Base-by-base conservation (phyloP, 1,140 invertebrate genomes). In the Atta cephalotes region DNA sequence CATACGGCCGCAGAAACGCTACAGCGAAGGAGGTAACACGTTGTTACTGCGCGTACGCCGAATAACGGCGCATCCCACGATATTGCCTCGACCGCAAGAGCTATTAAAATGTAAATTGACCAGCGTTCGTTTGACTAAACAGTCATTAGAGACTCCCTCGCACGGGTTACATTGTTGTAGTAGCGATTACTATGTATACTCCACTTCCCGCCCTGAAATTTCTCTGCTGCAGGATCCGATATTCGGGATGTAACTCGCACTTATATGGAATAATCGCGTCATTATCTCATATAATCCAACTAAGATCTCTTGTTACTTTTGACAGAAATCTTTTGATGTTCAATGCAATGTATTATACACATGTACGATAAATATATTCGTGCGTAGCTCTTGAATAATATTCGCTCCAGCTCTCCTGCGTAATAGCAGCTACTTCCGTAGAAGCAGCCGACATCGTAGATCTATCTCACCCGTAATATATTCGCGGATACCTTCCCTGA, bases 101-200 rank as follows among this genome's bases (percentile, higher is more conserved):
- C 91, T 91, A 92, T 92, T 91, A 86, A 93, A 94, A 94, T 95
- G 94, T 94, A 95, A 94, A 95, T 94, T 89, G 91, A 93, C 88
- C 90, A 84, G 82, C 88, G 88, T 93, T 93, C 93, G 92, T 93
- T 94, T 93, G 90, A 94, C 92, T 92, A 93, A 94, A 94, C 88
- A 94, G 93, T 92, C 92, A 89, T 80, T 82, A 58, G 92, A 82
- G 91, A 89, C 78, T 28, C 45, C 53, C 74, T 70, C n/a, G 49
- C 28, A 58, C 39, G 49, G 49, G 56, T 63, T 84, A 62, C 18
- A 51, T 84, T 25, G 80, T 18, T 45, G 25, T 39, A n/a, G 80
- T 76, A 49, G 25, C 70, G 80, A 72, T 82, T 70, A 74, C 21
- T 82, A 18, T 1, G 66, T 28, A 31, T 31, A 70, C 49, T 70